Base-by-base conservation (phyloP, 2,888 invertebrate genomes). In the Theretra japonica region DNA sequence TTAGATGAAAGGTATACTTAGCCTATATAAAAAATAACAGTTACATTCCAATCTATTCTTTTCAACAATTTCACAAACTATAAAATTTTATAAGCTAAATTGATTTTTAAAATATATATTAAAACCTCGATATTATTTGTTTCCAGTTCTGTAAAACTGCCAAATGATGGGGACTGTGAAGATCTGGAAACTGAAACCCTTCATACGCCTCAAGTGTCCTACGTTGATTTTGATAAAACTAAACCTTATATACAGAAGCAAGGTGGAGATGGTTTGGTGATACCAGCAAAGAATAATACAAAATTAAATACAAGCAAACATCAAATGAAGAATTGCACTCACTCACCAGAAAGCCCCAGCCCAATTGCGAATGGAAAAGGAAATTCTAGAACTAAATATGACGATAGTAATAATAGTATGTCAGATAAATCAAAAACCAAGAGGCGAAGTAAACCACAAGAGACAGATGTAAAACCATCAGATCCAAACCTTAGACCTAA, bases 1-100 rank as follows among this genome's bases (percentile, higher is more conserved):
- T 83, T 97, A 68, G 88, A 95, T 83, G 89, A 93, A 82, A 91
- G 94, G 95, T 91, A 85, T n/a, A 41, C 11, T 41, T 19, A 50
- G 4, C 19, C 4, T 19, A 50, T 33, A 2, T 19, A 0, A 50
- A 19, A 50, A 5, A 50, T 7, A 4, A 48, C 19, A 33, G 50
- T 7, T 17, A 50, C 19, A 50, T 7, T 4, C 19, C 2, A 4
- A 4, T 53, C 19, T 19, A 2, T 19, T 19, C 4, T 19, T 50
- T 50, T n/a, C n/a, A n/a, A n/a, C n/a, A n/a, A n/a, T n/a, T n/a
- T n/a, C n/a, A n/a, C n/a, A n/a, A n/a, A n/a, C n/a, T n/a, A 19
- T 5, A 5, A 0, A 53, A 53, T 5, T 53, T 0, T 53, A 17
- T 19, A 19, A 4, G 4, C 17, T 53, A 11, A 19, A 5, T 69